Percentiles rank a stretch among this genome's conserved stretches.
phyloP scores from a whole-genome alignment of 35 echinoderm and acorn worm genomes.

The Nesometra sesokonis region DNA sequence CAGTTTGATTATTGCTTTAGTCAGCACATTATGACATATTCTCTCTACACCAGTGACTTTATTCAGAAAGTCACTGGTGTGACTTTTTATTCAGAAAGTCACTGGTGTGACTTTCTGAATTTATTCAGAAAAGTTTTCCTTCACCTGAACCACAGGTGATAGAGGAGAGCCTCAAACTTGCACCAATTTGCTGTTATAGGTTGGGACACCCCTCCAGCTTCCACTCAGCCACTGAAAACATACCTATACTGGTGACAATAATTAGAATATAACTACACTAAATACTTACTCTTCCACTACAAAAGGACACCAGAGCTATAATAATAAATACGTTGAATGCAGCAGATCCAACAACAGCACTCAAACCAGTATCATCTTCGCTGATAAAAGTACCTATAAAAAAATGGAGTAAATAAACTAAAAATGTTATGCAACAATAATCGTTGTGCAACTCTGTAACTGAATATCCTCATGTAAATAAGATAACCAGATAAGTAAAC shows the following conservation, averaged over 20 bases:
- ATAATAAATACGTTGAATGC: constrained; percentile 92
- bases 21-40: no score
- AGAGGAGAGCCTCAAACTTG: no score
- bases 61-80: no score
- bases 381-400: constrained; percentile 79
- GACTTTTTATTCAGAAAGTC: no score
- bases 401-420: not conserved
- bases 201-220: not conserved
- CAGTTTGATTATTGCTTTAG: no score
- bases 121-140: no score
- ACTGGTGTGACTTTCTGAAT: no score
- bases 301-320: constrained; percentile 51
- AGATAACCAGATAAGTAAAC: not conserved
- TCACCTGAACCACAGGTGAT: no score
- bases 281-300: constrained; percentile 53
- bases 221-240: not conserved
- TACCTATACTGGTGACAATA: not conserved
- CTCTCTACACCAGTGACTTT: no score
- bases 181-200: not conserved
- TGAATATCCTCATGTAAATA: not conserved
- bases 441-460: no score
- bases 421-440: not conserved
- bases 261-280: not conserved
- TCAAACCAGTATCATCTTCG: constrained; percentile 69
- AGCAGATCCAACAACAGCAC: constrained; percentile 73